Evolutionary conservation across 2,113 vertebrate species (phyloP).

Genomic region (Beaufortia kweichowensis): DNA sequence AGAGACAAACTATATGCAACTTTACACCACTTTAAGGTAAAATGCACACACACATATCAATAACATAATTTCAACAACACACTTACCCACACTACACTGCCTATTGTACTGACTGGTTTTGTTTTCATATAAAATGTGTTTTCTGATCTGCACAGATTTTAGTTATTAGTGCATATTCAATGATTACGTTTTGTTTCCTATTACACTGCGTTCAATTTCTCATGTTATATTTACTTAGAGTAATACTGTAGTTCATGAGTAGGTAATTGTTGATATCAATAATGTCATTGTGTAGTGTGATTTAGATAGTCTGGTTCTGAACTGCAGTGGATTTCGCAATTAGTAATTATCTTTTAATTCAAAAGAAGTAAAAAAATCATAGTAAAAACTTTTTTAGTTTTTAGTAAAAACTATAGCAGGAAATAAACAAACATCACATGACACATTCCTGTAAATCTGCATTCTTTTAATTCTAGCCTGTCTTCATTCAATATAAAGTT

Average conservation of each 20-base stretch:
- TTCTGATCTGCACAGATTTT: neutral
- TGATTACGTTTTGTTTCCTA: neutral
- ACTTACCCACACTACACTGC: neutral
- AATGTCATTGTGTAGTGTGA: neutral
- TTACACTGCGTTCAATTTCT: neutral
- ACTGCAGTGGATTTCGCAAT: neutral
- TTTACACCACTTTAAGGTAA: conserved; percentile 21
- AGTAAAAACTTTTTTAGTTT: neutral
- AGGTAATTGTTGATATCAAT: neutral
- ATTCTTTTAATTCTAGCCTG: conserved; percentile 30
- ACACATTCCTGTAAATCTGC: neutral
- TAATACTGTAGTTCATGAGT: neutral
- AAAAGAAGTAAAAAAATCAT: neutral
- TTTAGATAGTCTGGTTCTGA: neutral
- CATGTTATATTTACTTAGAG: neutral
- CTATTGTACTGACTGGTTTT: neutral
- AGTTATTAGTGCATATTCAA: neutral
- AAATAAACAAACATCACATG: conserved; percentile 44
- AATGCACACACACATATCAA: neutral
- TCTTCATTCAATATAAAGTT: conserved; percentile 55
- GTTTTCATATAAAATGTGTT: neutral
- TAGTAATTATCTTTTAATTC: neutral
- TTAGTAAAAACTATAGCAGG: neutral
- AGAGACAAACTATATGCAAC: neutral
- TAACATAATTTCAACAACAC: conserved; percentile 1